phyloP scores from a whole-genome alignment of 2,888 invertebrate species.

The Agrochola lota region DNA sequence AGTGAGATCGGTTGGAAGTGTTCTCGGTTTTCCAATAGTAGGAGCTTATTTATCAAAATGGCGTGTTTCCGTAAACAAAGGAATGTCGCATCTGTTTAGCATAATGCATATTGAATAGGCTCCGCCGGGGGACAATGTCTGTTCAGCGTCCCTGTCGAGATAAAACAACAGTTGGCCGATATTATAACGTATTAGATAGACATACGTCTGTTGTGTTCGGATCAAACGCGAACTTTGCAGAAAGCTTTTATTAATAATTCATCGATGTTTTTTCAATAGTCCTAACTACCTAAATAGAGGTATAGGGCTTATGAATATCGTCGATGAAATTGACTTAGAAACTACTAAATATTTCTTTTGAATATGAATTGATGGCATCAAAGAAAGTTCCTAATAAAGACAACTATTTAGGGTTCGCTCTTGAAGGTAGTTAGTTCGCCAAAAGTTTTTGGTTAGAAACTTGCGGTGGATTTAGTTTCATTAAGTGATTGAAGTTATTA shows the following conservation, averaged over 20 bases:
- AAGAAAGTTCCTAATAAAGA: constrained; percentile 32
- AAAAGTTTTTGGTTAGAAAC: constrained; percentile 30
- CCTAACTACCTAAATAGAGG: constrained; percentile 13
- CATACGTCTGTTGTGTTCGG: constrained; percentile 24
- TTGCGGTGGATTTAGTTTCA: constrained; percentile 23
- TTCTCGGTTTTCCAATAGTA: constrained; percentile 57
- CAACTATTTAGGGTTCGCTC: constrained; percentile 21
- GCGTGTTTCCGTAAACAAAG: constrained; percentile 69
- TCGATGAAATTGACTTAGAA: constrained; percentile 28
- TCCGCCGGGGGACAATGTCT: constrained; percentile 52
- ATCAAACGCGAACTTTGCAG: constrained; percentile 50
- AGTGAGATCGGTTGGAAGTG: constrained; percentile 52
- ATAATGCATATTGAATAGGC: constrained; percentile 74
- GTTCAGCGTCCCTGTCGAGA: constrained; percentile 48
- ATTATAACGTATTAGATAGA: constrained; percentile 44
- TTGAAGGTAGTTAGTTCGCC: constrained; percentile 6
- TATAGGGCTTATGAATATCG: constrained; percentile 22
- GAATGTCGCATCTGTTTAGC: constrained; percentile 68
- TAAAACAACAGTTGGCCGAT: constrained; percentile 52
- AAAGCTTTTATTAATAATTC: constrained; percentile 44
- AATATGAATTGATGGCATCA: constrained; percentile 30
- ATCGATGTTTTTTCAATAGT: constrained; percentile 24
- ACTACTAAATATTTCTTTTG: constrained; percentile 29
- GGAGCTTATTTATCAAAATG: constrained; percentile 67
- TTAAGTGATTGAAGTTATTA: constrained; percentile 17